Percentiles rank a stretch among this genome's conserved stretches.
Conservation (phyloP, 2,797 vertebrate species). For the Acipenser transmontanus region DNA sequence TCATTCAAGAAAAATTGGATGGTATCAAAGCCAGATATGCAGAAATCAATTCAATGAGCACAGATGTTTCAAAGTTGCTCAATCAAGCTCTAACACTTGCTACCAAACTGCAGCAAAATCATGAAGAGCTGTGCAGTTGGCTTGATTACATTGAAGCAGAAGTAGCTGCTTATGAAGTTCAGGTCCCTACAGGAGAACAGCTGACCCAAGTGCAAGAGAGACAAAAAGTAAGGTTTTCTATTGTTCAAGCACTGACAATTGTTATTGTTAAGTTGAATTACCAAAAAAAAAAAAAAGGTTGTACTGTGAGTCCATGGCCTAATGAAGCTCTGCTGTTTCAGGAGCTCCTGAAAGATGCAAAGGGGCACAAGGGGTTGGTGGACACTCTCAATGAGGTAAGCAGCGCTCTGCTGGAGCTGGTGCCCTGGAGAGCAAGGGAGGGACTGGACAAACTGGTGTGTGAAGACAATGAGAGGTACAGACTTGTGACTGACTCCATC, state of each 20-base stretch:
- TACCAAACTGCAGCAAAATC: slow-evolving; percentile 62
- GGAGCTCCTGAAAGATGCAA: slow-evolving; percentile 78
- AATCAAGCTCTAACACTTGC: slow-evolving; percentile 78
- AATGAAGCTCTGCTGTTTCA: slow-evolving; percentile 28
- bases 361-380: slow-evolving; percentile 66
- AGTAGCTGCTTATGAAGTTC: slow-evolving; percentile 61
- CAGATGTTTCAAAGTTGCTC: slow-evolving; percentile 71
- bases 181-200: slow-evolving; percentile 65
- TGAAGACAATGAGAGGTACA: slow-evolving; percentile 83
- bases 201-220: slow-evolving; percentile 67
- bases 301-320: no score
- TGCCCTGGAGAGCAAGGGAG: slow-evolving; percentile 89
- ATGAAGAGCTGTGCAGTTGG: slow-evolving; percentile 74
- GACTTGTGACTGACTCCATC: slow-evolving; percentile 64
- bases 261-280: neutral
- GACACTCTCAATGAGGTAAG: slow-evolving; percentile 87
- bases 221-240: slow-evolving; percentile 67
- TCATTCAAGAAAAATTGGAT: slow-evolving; percentile 94
- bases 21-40: slow-evolving; percentile 87
- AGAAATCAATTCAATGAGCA: slow-evolving; percentile 80
- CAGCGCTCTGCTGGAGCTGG: slow-evolving; percentile 81
- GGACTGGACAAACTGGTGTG: slow-evolving; percentile 84
- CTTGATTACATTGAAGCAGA: slow-evolving; percentile 74
- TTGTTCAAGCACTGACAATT: neutral
- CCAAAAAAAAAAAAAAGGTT: neutral